These are phyloP conservation scores for Drosophila merina DNA, from an alignment of 2,888 invertebrate species.

Conservation along the genomic window DNA sequence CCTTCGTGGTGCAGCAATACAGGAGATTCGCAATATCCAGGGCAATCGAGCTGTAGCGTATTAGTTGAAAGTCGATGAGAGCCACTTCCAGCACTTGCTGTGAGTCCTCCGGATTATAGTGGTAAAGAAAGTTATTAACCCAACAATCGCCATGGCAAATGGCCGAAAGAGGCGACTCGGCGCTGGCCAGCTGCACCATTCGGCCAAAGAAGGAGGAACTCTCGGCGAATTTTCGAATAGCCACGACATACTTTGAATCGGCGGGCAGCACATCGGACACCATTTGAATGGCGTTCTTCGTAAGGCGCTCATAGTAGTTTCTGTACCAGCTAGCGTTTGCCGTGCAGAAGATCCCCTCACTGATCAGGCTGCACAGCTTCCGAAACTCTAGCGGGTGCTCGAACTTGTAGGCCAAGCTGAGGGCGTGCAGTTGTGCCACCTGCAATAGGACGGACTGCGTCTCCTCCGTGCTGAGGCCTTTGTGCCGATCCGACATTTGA, in stretches of 20 bases:
- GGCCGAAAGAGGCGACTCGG: slow-evolving; percentile 87
- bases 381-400: slow-evolving; percentile 86
- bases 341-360: slow-evolving; percentile 87
- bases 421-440: slow-evolving; percentile 87
- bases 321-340: slow-evolving; percentile 89
- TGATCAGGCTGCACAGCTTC: slow-evolving; percentile 82
- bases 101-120: slow-evolving; percentile 84
- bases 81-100: slow-evolving; percentile 86
- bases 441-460: slow-evolving; percentile 86
- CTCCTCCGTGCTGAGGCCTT: slow-evolving; percentile 87
- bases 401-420: slow-evolving; percentile 87
- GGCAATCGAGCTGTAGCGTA: slow-evolving; percentile 89
- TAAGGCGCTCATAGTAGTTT: slow-evolving; percentile 88
- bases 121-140: slow-evolving; percentile 90
- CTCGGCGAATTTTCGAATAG: slow-evolving; percentile 86
- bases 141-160: slow-evolving; percentile 91
- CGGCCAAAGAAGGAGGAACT: slow-evolving; percentile 88
- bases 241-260: slow-evolving; percentile 85
- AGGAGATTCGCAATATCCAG: slow-evolving; percentile 88
- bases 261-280: slow-evolving; percentile 83
- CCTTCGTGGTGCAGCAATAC: slow-evolving; percentile 88
- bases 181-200: slow-evolving; percentile 87
- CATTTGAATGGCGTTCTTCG: slow-evolving; percentile 88
- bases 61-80: slow-evolving; percentile 89
- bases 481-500: slow-evolving; percentile 87